These are phyloP conservation scores for Papilio demoleus DNA, from an alignment of 2,888 invertebrate genomes.

Conservation along the genomic window DNA sequence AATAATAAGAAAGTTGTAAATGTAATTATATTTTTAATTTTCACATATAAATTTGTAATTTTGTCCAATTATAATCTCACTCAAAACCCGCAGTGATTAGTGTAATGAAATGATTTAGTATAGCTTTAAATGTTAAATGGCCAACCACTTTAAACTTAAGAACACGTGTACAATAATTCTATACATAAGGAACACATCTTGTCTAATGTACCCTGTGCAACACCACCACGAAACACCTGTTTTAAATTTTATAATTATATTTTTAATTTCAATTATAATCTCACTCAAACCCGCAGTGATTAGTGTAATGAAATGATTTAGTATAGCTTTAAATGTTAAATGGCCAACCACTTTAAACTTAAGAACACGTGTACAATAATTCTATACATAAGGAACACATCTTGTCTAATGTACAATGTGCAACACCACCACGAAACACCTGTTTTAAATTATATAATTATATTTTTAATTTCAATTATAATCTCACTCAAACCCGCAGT, in stretches of 20 bases:
- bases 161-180: slow-evolving; percentile 35
- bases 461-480: too few species aligned
- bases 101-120: slow-evolving; percentile 55
- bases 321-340: too few species aligned
- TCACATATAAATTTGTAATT: background rate
- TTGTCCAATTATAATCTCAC: slow-evolving; percentile 52
- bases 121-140: slow-evolving; percentile 81
- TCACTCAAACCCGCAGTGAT: too few species aligned
- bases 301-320: too few species aligned
- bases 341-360: too few species aligned
- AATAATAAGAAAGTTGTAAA: slow-evolving; percentile 53
- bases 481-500: too few species aligned
- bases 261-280: slow-evolving; percentile 46
- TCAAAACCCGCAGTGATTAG: slow-evolving; percentile 61
- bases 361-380: too few species aligned
- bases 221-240: slow-evolving; percentile 48
- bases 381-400: too few species aligned
- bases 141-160: slow-evolving; percentile 60
- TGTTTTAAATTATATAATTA: too few species aligned
- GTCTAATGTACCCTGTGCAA: slow-evolving; percentile 64
- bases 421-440: too few species aligned
- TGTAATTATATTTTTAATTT: too few species aligned
- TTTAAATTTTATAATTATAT: slow-evolving; percentile 50
- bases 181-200: slow-evolving; percentile 63
- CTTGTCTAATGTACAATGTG: too few species aligned